Conservation (phyloP, 2,797 vertebrate species). For the Macropus fuliginosus region DNA sequence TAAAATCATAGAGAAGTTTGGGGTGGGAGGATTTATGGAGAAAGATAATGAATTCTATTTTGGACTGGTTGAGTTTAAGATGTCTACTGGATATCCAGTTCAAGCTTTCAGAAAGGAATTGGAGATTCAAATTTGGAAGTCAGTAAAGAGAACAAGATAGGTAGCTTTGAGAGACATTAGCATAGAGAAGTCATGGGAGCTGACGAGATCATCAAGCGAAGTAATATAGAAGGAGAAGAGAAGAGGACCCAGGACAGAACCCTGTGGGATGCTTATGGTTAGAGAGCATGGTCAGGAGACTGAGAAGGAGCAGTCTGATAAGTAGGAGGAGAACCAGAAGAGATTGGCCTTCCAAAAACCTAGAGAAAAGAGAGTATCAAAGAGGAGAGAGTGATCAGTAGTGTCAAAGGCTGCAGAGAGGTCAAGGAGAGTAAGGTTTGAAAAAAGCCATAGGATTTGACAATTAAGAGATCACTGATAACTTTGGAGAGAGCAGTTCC, state of each 20-base stretch:
- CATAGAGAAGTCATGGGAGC: neutral
- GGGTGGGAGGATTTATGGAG: neutral
- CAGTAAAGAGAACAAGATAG: neutral
- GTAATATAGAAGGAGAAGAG: neutral
- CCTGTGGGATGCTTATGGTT: neutral
- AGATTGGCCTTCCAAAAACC: neutral
- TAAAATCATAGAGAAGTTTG: neutral
- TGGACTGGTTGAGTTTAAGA: neutral
- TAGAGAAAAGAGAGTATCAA: neutral
- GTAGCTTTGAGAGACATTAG: neutral
- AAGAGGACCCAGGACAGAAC: neutral
- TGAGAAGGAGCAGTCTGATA: neutral
- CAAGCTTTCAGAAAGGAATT: neutral
- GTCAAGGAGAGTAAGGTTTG: neutral
- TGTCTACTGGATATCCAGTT: neutral
- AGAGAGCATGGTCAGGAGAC: too few species aligned
- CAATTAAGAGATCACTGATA: neutral
- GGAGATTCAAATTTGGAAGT: neutral
- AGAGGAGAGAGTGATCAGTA: neutral
- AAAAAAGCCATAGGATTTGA: neutral
- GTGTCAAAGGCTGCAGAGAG: neutral
- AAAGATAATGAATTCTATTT: neutral
- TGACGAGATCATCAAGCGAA: neutral
- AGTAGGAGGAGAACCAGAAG: neutral
- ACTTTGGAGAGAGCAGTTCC: neutral